Percentiles rank a stretch among this genome's conserved stretches.
These are phyloP conservation scores for Carollia perspicillata DNA, from an alignment of 2,113 vertebrate genomes.

Conservation along the genomic window DNA sequence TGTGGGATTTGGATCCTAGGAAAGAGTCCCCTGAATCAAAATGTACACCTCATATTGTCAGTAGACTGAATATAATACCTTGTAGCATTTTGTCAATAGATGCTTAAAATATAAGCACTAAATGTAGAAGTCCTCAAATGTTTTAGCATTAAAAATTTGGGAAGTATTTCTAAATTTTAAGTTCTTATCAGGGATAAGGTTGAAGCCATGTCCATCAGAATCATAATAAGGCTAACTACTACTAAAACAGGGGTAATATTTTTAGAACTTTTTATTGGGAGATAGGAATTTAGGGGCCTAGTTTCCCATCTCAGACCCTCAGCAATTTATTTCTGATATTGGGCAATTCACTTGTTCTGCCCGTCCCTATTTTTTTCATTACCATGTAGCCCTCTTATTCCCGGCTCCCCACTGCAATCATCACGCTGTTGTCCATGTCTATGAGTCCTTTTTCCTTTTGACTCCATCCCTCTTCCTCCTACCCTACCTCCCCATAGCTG, in stretches of 20 bases:
- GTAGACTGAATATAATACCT: neutral
- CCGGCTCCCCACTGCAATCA: no score
- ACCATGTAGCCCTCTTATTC: no score
- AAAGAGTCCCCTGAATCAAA: neutral
- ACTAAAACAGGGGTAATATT: neutral
- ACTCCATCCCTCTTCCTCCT: no score
- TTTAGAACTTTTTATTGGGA: neutral
- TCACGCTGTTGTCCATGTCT: no score
- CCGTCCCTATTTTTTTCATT: neutral
- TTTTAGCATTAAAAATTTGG: constrained; percentile 15
- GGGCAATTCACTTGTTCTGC: neutral
- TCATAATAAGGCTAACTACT: neutral
- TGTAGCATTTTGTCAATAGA: neutral
- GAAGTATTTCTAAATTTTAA: constrained; percentile 24
- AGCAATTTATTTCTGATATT: constrained; percentile 10
- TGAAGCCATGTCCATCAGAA: neutral
- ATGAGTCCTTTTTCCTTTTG: no score
- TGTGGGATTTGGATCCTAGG: neutral
- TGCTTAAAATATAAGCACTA: neutral
- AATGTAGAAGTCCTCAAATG: neutral
- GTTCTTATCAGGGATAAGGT: neutral
- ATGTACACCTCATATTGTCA: neutral
- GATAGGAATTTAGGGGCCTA: neutral
- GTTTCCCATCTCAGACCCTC: neutral
- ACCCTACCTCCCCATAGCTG: no score